Percentiles rank a stretch among this genome's conserved stretches.
These are phyloP conservation scores for Antechinus stuartii DNA, from an alignment of 2,113 vertebrate genomes.

Conservation along the genomic window DNA sequence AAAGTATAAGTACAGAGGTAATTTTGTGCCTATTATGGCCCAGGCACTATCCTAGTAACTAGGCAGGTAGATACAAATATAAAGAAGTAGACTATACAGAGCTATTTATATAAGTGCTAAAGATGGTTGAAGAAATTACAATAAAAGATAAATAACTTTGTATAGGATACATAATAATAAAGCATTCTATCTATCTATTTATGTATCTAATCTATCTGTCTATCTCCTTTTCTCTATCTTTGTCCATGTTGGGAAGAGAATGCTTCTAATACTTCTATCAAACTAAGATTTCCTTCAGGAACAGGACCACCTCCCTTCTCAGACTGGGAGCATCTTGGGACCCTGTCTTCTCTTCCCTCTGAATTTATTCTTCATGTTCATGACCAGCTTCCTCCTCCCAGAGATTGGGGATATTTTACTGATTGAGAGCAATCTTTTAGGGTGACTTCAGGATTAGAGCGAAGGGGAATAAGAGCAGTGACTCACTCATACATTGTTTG, in stretches of 20 bases:
- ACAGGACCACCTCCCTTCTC: not conserved
- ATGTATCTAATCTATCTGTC: not conserved
- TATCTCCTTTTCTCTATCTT: not conserved
- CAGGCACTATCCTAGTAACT: not conserved
- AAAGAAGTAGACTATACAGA: not conserved
- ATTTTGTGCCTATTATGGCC: not conserved
- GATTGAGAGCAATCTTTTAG: conserved; percentile 1
- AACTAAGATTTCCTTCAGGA: not conserved
- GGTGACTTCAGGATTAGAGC: conserved; percentile 19
- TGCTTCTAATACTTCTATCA: not conserved
- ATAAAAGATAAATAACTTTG: not conserved
- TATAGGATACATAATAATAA: too few relatives aligned
- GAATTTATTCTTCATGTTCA: not conserved
- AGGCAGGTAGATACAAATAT: not conserved
- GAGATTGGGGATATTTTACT: not conserved
- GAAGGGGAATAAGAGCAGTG: conserved; percentile 29
- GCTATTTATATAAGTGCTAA: not conserved
- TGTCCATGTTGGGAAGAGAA: not conserved
- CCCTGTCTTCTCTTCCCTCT: not conserved
- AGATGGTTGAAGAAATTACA: not conserved
- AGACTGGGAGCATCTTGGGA: not conserved
- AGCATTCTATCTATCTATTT: too few relatives aligned
- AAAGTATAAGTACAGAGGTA: not conserved
- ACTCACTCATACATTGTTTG: conserved; percentile 46
- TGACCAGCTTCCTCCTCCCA: not conserved